Conservation (phyloP, 2,797 vertebrate species). For the Gouania willdenowi region DNA sequence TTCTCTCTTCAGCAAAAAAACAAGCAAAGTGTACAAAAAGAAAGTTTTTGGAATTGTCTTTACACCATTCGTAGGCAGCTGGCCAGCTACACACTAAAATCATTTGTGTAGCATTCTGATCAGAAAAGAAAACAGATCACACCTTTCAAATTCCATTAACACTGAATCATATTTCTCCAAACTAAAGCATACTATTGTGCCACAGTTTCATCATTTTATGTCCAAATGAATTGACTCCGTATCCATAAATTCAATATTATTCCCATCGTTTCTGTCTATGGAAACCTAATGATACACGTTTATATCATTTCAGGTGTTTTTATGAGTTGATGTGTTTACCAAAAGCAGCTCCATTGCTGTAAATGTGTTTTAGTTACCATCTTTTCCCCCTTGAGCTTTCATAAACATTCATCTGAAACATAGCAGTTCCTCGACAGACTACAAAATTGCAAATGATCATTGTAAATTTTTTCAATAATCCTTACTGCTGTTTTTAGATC, state of each 20-base stretch:
- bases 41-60: conserved; percentile 3
- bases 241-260: conserved; percentile 1
- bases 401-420: no score
- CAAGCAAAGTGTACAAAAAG: conserved; percentile 5
- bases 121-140: neutral
- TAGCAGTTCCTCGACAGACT: conserved; percentile 1
- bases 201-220: neutral
- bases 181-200: neutral
- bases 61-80: conserved; percentile 13
- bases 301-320: conserved; percentile 1
- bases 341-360: neutral
- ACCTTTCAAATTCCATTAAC: neutral
- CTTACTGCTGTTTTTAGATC: conserved; percentile 7
- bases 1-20: neutral
- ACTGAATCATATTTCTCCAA: neutral
- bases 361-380: conserved; percentile 7
- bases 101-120: neutral
- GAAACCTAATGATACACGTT: neutral
- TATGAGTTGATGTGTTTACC: neutral
- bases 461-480: conserved; percentile 5
- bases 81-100: neutral
- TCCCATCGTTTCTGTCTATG: neutral
- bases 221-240: neutral
- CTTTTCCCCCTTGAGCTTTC: conserved; percentile 13
- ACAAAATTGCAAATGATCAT: conserved; percentile 18